Evolutionary conservation across 2,797 vertebrate species (phyloP).

Genomic region (Knipowitschia caucasica): DNA sequence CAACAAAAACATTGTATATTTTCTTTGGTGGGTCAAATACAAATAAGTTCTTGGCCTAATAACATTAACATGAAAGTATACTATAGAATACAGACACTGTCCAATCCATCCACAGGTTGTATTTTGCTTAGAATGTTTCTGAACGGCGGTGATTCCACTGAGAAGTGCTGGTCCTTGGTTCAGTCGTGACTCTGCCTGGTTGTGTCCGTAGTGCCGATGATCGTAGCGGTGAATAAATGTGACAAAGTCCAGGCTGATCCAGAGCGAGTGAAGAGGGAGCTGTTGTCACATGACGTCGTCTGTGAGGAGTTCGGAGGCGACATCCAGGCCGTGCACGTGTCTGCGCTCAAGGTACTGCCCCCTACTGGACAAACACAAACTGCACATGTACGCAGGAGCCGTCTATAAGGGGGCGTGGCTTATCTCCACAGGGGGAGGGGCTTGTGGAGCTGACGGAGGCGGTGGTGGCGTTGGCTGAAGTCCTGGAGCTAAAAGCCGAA

Average conservation of each 20-base stretch:
- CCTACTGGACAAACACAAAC: too few relatives aligned
- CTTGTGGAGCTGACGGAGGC: slow-evolving; percentile 87
- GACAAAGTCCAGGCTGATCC: slow-evolving; percentile 87
- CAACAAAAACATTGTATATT: too few relatives aligned
- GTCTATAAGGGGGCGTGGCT: neutral
- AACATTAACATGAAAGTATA: too few relatives aligned
- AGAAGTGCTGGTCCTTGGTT: too few relatives aligned
- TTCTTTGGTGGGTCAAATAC: too few relatives aligned
- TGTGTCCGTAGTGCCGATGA: slow-evolving; percentile 68
- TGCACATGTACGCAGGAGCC: too few relatives aligned
- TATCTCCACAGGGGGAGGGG: slow-evolving; percentile 83
- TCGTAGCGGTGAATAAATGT: slow-evolving; percentile 95
- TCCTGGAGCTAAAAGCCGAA: slow-evolving; percentile 91
- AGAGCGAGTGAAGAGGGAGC: slow-evolving; percentile 82
- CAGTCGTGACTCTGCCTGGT: neutral
- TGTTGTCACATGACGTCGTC: slow-evolving; percentile 83
- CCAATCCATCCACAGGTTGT: too few relatives aligned
- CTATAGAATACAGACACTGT: too few relatives aligned
- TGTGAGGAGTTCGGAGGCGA: slow-evolving; percentile 94
- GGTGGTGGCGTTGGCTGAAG: slow-evolving; percentile 84
- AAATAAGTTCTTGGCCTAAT: too few relatives aligned
- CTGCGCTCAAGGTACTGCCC: slow-evolving; percentile 85
- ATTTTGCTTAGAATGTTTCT: too few relatives aligned
- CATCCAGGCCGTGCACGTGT: slow-evolving; percentile 87
- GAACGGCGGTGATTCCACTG: too few relatives aligned